A percentile compares a stretch with the other conserved stretches of the same genome.
These are phyloP conservation scores for Aradophagus sp. DNA, from an alignment of 1,140 invertebrate genomes.

Conservation along the genomic window DNA sequence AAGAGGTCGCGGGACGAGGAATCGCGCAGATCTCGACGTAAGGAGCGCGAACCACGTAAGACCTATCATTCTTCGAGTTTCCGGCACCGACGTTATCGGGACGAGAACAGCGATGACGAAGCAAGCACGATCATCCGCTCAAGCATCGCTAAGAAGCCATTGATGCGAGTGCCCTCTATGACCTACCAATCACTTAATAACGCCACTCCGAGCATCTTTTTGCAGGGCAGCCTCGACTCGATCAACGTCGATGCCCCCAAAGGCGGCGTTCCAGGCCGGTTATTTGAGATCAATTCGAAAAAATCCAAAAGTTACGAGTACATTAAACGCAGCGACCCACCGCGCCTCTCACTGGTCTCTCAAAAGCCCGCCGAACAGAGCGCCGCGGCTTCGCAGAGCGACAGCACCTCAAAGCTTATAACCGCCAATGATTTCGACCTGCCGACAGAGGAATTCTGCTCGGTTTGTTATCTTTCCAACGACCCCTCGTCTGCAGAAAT, in stretches of 20 bases:
- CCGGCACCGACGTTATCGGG: slow-evolving; percentile 34
- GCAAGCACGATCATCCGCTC: slow-evolving; percentile 35
- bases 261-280: slow-evolving; percentile 13
- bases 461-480: slow-evolving; percentile 67
- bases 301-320: slow-evolving; percentile 73
- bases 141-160: slow-evolving; percentile 49
- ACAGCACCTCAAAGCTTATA: slow-evolving; percentile 61
- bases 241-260: slow-evolving; percentile 58
- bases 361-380: slow-evolving; percentile 10
- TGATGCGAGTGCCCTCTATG: slow-evolving; percentile 32
- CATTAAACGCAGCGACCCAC: slow-evolving; percentile 61
- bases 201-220: slow-evolving; percentile 45
- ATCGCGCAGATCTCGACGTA: slow-evolving; percentile 13
- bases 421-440: slow-evolving; percentile 59
- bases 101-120: slow-evolving; percentile 44
- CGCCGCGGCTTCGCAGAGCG: slow-evolving; percentile 37
- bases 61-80: slow-evolving; percentile 40
- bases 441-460: slow-evolving; percentile 68
- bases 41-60: slow-evolving; percentile 17
- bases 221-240: slow-evolving; percentile 70
- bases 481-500: slow-evolving; percentile 62
- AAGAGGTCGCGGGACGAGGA: slow-evolving; percentile 38
- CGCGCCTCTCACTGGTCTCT: slow-evolving; percentile 15
- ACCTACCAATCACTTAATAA: slow-evolving; percentile 17
- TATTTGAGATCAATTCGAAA: slow-evolving; percentile 62